These are phyloP conservation scores for Lottia scabra DNA, from an alignment of 2,888 invertebrate genomes.

Conservation along the genomic window DNA sequence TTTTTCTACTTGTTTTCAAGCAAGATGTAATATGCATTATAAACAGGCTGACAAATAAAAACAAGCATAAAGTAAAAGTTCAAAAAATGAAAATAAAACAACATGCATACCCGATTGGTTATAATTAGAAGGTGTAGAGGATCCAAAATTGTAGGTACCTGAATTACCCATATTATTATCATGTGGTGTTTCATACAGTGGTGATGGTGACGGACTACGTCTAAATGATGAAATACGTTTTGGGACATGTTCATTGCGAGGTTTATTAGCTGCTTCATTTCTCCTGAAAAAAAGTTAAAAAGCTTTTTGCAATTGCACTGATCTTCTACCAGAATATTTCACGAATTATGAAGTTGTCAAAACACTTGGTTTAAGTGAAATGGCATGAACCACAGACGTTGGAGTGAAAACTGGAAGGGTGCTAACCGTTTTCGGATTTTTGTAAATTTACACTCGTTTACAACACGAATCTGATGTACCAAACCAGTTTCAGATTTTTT, in stretches of 20 bases:
- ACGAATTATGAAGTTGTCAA: too few species aligned
- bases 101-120: constrained; percentile 30
- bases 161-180: constrained; percentile 37
- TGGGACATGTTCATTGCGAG: constrained; percentile 67
- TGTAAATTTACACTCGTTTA: too few species aligned
- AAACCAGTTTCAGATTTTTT: too few species aligned
- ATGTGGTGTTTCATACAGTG: constrained; percentile 25
- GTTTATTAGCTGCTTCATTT: constrained; percentile 67
- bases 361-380: too few species aligned
- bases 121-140: constrained; percentile 28
- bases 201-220: constrained; percentile 52
- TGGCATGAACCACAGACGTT: too few species aligned
- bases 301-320: too few species aligned
- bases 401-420: too few species aligned
- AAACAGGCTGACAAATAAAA: constrained; percentile 12
- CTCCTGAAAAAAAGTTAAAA: constrained; percentile 62
- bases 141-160: constrained; percentile 51
- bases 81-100: background rate
- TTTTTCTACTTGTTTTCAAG: too few species aligned
- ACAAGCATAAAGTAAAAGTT: background rate
- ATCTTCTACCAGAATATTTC: too few species aligned
- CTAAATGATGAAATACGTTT: constrained; percentile 61
- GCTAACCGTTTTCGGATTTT: too few species aligned
- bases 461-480: too few species aligned
- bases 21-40: too few species aligned